Base-by-base conservation (phyloP, 2,888 invertebrate species). In the Spisula subtruncata region DNA sequence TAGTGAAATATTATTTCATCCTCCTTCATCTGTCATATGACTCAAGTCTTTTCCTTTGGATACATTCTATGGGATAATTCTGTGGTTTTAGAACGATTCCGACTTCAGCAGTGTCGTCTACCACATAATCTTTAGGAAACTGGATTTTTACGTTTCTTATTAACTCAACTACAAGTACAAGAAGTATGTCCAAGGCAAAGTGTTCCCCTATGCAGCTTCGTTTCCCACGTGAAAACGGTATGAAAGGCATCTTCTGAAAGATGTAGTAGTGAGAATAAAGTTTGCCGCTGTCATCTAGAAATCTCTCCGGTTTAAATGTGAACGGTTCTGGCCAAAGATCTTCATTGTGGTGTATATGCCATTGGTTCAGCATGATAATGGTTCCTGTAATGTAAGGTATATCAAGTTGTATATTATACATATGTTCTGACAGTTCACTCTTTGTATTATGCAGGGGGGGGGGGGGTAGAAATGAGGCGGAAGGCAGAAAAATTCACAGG, bases 231-330 rank as follows among this genome's bases (percentile, higher is more conserved):
- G 93, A 93, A 75, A 94, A 95, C 0, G 94, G 93, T 29, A 94
- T 84, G 87, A 91, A 94, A 12, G 91, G 90, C 81, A 91, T 88
- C 48, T 91, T 89, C 48, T 89, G 83, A 48, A 89, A 82, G 41
- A 91, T 90, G 20, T 89, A 79, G 29, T 85, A 83, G n/a, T 91
- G 75, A 2, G 83, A 81, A 14, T 91, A 81, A 25, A 90, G 82
- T 41, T 87, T 81, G 35, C 93, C 94, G 14, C 93, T 85, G 18
- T 86, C 60, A 60, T 93, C 92, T 0, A 95, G 86, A 85, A 94
- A 95, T 83, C 95, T 87, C 81, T 93, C 93, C 81, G 95, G 95
- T 79, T 90, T 90, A 60, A 94, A 90, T 35, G n/a, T 32, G 5
- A 91, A 84, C 29, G 93, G 93, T 10, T 93, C 89, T 48, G 88